phyloP scores from a whole-genome alignment of 2,797 vertebrate species.

The Pseudochaenichthys georgianus region DNA sequence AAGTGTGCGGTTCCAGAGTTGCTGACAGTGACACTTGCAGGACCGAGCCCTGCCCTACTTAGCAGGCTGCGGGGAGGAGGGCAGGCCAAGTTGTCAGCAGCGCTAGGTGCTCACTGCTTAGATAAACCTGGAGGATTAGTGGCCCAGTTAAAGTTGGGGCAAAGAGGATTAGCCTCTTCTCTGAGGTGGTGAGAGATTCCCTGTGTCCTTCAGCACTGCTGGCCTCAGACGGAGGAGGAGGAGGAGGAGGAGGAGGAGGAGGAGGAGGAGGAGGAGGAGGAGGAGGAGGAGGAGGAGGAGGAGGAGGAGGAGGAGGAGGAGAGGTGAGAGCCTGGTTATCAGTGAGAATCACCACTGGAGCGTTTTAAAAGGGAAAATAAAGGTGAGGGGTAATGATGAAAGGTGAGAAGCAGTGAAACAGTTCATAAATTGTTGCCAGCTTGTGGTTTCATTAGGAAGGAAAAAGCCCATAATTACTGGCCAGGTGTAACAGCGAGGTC shows the following conservation, averaged over 20 bases:
- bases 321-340: constrained; percentile 51
- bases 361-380: constrained; percentile 42
- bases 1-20: constrained; percentile 82
- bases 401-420: constrained; percentile 60
- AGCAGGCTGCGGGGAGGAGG: constrained; percentile 78
- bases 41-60: constrained; percentile 86
- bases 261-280: constrained; percentile 8
- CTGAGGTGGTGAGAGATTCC: constrained; percentile 86
- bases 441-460: constrained; percentile 67
- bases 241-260: constrained; percentile 28
- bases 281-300: constrained; percentile 17
- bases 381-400: constrained; percentile 55
- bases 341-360: constrained; percentile 44
- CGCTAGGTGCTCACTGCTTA: constrained; percentile 86
- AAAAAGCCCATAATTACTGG: constrained; percentile 64
- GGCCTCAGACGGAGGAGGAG: constrained; percentile 66
- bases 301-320: constrained; percentile 24
- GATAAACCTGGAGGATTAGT: constrained; percentile 90
- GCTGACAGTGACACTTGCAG: constrained; percentile 84
- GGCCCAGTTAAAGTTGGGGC: constrained; percentile 89
- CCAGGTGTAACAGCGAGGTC: constrained; percentile 60
- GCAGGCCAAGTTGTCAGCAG: constrained; percentile 86
- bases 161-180: constrained; percentile 90
- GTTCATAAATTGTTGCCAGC: constrained; percentile 59
- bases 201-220: constrained; percentile 84